Evolutionary conservation across 64 coral and sea anemone genomes (phyloP).

Genomic region (Montipora foliosa): DNA sequence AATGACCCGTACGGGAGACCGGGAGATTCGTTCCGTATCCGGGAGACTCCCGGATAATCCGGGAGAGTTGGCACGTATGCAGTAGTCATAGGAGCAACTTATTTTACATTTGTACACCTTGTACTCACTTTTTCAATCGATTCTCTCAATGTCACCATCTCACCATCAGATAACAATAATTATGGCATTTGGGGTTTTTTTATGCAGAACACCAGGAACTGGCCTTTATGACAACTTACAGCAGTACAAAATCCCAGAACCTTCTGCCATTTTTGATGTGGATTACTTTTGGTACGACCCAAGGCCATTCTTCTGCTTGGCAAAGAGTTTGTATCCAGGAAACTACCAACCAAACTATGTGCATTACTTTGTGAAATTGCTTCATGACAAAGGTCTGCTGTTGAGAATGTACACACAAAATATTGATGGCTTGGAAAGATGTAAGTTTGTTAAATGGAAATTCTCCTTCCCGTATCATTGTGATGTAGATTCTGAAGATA

Average conservation of each 20-base stretch:
- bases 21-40: too few species aligned
- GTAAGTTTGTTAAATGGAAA: conserved; percentile 49
- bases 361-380: conserved; percentile 88
- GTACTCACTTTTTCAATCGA: too few species aligned
- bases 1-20: too few species aligned
- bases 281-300: conserved; percentile 95
- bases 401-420: conserved; percentile 93
- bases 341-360: conserved; percentile 92
- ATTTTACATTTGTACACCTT: too few species aligned
- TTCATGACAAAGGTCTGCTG: conserved; percentile 86
- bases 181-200: not conserved
- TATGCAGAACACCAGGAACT: conserved; percentile 78
- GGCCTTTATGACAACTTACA: conserved; percentile 92
- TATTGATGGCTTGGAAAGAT: conserved; percentile 90
- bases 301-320: conserved; percentile 91
- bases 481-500: too few species aligned
- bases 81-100: too few species aligned
- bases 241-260: conserved; percentile 90
- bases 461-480: not conserved
- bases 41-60: too few species aligned
- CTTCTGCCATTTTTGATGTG: conserved; percentile 88
- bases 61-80: too few species aligned
- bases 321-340: conserved; percentile 84
- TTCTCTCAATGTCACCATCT: too few species aligned
- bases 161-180: not conserved